These are phyloP conservation scores for Coilia nasus DNA, from an alignment of 2,797 vertebrate genomes.

Conservation along the genomic window DNA sequence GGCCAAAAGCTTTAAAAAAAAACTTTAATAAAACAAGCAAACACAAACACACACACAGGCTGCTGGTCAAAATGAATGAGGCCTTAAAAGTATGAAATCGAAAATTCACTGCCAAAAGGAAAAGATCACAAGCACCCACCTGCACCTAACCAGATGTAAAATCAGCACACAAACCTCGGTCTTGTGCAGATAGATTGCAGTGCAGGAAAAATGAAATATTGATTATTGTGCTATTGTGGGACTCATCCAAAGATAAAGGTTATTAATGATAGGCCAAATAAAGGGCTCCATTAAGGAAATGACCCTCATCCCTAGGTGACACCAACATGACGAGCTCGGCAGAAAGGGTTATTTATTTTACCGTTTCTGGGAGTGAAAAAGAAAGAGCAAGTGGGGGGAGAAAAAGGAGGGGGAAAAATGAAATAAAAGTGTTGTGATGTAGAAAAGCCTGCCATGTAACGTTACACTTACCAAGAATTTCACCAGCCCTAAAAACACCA, in stretches of 20 bases:
- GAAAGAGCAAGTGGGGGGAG: constrained; percentile 41
- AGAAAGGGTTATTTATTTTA: constrained; percentile 54
- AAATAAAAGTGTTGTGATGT: neutral
- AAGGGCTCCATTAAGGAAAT: constrained; percentile 57
- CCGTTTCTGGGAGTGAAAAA: constrained; percentile 47
- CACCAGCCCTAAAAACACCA: constrained; percentile 52
- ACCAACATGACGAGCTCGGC: constrained; percentile 40
- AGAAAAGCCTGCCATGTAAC: constrained; percentile 34
- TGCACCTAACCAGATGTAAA: constrained; percentile 46
- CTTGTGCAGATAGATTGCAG: constrained; percentile 24
- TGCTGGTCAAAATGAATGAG: constrained; percentile 21
- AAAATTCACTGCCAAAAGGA: constrained; percentile 30
- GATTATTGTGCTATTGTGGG: constrained; percentile 48
- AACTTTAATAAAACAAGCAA: neutral
- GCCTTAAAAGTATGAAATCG: constrained; percentile 1
- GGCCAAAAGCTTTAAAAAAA: neutral
- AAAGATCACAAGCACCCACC: constrained; percentile 49
- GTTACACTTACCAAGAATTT: constrained; percentile 57
- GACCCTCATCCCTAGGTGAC: constrained; percentile 50
- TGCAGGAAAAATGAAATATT: constrained; percentile 51
- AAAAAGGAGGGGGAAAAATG: neutral
- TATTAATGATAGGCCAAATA: constrained; percentile 51
- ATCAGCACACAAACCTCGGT: constrained; percentile 37
- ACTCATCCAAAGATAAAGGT: constrained; percentile 46
- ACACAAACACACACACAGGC: neutral